Evolutionary conservation across 2,888 invertebrate genomes (phyloP).

Genomic region (Prenolepis imparis): DNA sequence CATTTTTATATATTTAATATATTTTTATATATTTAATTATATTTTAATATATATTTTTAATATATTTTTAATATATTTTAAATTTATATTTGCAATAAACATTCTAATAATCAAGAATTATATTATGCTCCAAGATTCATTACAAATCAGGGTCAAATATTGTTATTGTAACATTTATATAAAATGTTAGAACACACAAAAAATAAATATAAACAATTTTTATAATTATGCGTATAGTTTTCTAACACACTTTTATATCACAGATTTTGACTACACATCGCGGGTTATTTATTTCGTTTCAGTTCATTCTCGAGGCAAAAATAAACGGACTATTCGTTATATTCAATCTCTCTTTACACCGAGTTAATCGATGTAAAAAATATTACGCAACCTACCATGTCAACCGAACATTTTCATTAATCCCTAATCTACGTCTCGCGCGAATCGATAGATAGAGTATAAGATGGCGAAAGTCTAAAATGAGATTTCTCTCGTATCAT

Average conservation of each 20-base stretch:
- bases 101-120: background rate
- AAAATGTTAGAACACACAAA: background rate
- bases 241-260: background rate
- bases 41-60: too few species aligned
- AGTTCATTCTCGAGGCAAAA: background rate
- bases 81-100: background rate
- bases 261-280: slow-evolving; percentile 1
- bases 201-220: background rate
- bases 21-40: too few species aligned
- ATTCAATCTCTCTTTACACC: background rate
- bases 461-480: slow-evolving; percentile 42
- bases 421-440: background rate
- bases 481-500: slow-evolving; percentile 27
- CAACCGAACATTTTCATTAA: slow-evolving; percentile 57
- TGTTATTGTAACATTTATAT: background rate
- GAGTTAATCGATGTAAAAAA: slow-evolving; percentile 57
- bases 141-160: background rate
- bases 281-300: background rate
- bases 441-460: background rate
- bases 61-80: too few species aligned
- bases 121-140: background rate
- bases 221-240: background rate
- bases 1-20: too few species aligned
- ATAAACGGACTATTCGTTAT: background rate
- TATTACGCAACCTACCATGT: slow-evolving; percentile 5